Evolutionary conservation across 1,140 invertebrate species (phyloP).

Genomic region (Ceratosolen fusciceps): DNA sequence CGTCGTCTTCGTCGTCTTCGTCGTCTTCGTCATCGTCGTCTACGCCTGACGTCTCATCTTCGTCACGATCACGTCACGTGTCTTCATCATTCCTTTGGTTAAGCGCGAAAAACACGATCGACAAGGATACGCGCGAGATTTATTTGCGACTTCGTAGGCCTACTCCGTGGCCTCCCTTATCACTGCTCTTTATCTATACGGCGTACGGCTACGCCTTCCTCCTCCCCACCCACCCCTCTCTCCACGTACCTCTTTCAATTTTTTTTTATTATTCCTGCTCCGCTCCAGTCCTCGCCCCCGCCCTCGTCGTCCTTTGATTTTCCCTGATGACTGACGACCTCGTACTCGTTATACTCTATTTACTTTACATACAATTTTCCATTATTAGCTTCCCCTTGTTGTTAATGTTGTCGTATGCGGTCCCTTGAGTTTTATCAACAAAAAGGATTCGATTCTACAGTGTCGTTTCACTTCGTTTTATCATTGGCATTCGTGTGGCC

Average conservation of each 20-base stretch:
- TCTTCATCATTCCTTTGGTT: conserved; percentile 30
- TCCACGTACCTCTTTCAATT: neutral
- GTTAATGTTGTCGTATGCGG: too few relatives aligned
- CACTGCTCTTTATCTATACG: conserved; percentile 26
- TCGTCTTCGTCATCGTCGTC: too few relatives aligned
- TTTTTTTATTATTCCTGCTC: neutral
- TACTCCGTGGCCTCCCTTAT: conserved; percentile 12
- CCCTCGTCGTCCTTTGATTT: too few relatives aligned
- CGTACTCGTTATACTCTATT: too few relatives aligned
- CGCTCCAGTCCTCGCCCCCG: too few relatives aligned
- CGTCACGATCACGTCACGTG: conserved; percentile 39
- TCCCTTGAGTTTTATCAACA: neutral
- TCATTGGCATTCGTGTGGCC: neutral
- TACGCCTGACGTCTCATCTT: too few relatives aligned
- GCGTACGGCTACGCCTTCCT: conserved; percentile 18
- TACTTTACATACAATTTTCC: too few relatives aligned
- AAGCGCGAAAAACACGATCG: conserved; percentile 35
- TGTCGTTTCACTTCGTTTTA: conserved; percentile 1
- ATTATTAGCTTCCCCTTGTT: too few relatives aligned
- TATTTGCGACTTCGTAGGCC: conserved; percentile 30
- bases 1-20: too few relatives aligned
- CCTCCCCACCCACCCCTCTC: conserved; percentile 2
- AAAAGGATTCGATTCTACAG: neutral
- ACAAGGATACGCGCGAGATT: conserved; percentile 40
- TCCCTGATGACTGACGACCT: too few relatives aligned